phyloP scores from a whole-genome alignment of 2,888 invertebrate species.

The Seladonia tumulorum region DNA sequence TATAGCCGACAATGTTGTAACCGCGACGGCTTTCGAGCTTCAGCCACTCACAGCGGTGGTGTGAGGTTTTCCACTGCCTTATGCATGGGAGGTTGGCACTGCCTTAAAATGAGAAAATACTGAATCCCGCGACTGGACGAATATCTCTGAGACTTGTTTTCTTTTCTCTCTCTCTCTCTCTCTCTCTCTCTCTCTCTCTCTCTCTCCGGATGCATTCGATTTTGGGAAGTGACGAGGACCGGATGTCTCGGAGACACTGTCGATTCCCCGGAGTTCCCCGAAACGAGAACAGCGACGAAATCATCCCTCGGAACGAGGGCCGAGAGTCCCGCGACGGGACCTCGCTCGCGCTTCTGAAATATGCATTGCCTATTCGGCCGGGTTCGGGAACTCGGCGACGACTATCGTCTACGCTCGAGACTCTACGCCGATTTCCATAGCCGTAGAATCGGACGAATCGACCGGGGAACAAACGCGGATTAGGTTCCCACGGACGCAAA shows the following conservation, averaged over 20 bases:
- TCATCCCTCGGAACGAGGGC: not conserved
- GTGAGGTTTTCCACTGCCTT: no score
- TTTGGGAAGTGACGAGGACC: not conserved
- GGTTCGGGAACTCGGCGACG: constrained; percentile 71
- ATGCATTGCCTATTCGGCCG: constrained; percentile 79
- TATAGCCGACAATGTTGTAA: no score
- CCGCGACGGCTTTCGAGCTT: no score
- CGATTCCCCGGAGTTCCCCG: not conserved
- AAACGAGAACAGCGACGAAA: constrained; percentile 7
- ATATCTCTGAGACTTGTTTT: not conserved
- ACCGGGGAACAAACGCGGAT: constrained; percentile 30
- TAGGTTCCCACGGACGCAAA: constrained; percentile 71
- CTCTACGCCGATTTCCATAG: constrained; percentile 75
- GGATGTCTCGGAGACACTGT: not conserved
- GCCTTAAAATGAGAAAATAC: no score
- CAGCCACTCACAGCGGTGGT: no score
- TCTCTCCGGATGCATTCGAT: constrained; percentile 6
- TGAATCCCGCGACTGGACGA: not conserved
- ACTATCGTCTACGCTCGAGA: constrained; percentile 48
- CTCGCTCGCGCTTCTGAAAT: constrained; percentile 76
- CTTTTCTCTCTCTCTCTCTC: not conserved
- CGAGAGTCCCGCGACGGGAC: not conserved
- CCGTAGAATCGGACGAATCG: constrained; percentile 49
- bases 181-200: no score
- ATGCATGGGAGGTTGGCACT: no score